These are phyloP conservation scores for Dexiosoma caninum DNA, from an alignment of 2,888 invertebrate species.

Conservation along the genomic window DNA sequence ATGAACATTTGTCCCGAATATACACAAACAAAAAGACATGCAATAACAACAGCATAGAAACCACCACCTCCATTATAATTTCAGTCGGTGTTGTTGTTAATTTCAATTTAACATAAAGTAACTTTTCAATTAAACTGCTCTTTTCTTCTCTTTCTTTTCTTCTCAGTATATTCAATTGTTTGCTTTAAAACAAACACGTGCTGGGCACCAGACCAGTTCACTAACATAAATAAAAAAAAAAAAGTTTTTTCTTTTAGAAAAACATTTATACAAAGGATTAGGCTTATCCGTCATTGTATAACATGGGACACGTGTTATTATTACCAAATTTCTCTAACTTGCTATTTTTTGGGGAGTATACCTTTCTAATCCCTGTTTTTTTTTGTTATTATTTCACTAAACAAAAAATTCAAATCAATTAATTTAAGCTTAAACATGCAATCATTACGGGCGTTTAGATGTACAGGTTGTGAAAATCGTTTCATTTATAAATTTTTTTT, in stretches of 20 bases:
- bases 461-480: conserved; percentile 7
- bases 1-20: no score
- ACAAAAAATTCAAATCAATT: conserved; percentile 2
- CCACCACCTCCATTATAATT: conserved; percentile 10
- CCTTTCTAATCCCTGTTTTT: conserved; percentile 3
- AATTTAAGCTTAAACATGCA: conserved; percentile 14
- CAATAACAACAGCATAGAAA: background rate
- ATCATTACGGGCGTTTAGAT: background rate
- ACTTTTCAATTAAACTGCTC: conserved; percentile 54
- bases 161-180: background rate
- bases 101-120: conserved; percentile 53
- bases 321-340: background rate
- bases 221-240: background rate
- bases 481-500: conserved; percentile 38
- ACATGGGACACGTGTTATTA: conserved; percentile 71
- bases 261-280: conserved; percentile 72
- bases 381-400: background rate
- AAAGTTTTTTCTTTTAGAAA: no score
- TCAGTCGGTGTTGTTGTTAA: background rate
- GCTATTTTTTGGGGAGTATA: background rate
- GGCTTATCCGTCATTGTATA: conserved; percentile 73
- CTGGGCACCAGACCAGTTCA: background rate
- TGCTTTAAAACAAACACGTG: conserved; percentile 15
- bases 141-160: conserved; percentile 5
- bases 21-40: no score